Base-by-base conservation (phyloP, 2,113 vertebrate species). In the Pituophis catenifer region DNA sequence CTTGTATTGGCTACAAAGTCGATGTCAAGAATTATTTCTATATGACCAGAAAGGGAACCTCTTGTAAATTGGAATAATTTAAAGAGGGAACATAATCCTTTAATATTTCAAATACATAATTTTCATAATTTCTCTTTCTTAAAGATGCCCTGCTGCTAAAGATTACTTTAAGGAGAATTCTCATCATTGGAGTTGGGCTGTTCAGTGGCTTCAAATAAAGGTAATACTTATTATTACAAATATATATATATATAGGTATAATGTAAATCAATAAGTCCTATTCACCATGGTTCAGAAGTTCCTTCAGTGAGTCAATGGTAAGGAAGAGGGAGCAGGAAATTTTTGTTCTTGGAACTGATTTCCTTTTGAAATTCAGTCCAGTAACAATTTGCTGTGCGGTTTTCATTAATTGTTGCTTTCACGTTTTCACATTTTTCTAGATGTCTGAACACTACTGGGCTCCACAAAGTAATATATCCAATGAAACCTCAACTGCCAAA, bases 391-490 rank as follows among this genome's bases (percentile, higher is more conserved):
- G 1, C 0, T 38, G 0, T 86, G 17, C 2, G 15, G 48, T 93
- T 91, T 87, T 3, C 29, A 53, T 54, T 59, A 24, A 5, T 95
- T 89, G 38, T 9, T 94, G 3, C 87, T 93, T 96, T 89, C 96
- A 23, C 21, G 92, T 94, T 92, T 96, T 90, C 96, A 26, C 26
- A 93, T 94, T 97, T 59, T 6, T 95, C 92, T 97, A 99, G 99
- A 99, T 99, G 99, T 99, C 99, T 26, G 99, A 99, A 95, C 99
- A 99, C 96, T 99, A 99, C 89, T 99, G 99, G 99, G 99, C 99
- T 89, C 99, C 99, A 7, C 99, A 99, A 97, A 99, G 99, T 94
- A 99, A 99, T 0, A 98, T 99, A 55, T 99, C 99, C 93, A 99
- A 99, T 33, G 99, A 99, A 97, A 99, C 99, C 0, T 99, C 99